Conservation (phyloP, 2,888 invertebrate species). For the Ariolimax columbianus region DNA sequence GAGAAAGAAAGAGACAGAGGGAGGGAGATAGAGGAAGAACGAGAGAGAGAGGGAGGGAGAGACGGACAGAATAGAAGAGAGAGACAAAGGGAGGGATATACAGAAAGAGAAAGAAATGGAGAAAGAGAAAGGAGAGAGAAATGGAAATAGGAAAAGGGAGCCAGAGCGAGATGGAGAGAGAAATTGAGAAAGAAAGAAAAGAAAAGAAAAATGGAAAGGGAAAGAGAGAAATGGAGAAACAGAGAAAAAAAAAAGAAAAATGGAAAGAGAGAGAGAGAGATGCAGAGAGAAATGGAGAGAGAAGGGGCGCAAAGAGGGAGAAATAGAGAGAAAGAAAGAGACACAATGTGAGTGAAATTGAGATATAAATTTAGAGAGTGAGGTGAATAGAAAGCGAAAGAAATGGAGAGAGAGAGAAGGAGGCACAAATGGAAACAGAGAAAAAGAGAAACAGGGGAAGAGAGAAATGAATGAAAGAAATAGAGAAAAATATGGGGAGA, state of each 20-base stretch:
- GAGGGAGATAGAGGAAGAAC: too few relatives aligned
- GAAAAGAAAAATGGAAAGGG: too few relatives aligned
- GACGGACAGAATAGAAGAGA: conserved; percentile 15
- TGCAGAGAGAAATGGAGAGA: not conserved
- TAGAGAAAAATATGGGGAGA: not conserved
- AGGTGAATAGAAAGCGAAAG: not conserved
- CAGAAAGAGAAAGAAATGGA: not conserved
- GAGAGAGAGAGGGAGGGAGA: too few relatives aligned
- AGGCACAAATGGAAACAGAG: not conserved
- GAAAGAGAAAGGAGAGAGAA: not conserved
- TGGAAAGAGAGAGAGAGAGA: too few relatives aligned
- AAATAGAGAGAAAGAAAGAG: not conserved
- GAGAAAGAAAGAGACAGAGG: too few relatives aligned
- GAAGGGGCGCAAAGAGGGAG: not conserved
- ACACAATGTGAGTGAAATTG: too few relatives aligned
- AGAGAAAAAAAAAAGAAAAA: too few relatives aligned
- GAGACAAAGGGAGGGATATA: conserved; percentile 10
- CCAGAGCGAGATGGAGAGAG: not conserved
- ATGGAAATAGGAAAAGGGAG: too few relatives aligned
- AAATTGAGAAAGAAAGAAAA: not conserved
- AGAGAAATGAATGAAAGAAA: too few relatives aligned
- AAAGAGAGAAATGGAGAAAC: too few relatives aligned
- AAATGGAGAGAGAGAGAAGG: conserved; percentile 19
- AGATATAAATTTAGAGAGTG: not conserved
- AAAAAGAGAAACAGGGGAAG: not conserved